Evolutionary conservation across 2,888 invertebrate species (phyloP), one percentile per base, ranked within the genome.

Genomic region (Athrips mouffetella): DNA sequence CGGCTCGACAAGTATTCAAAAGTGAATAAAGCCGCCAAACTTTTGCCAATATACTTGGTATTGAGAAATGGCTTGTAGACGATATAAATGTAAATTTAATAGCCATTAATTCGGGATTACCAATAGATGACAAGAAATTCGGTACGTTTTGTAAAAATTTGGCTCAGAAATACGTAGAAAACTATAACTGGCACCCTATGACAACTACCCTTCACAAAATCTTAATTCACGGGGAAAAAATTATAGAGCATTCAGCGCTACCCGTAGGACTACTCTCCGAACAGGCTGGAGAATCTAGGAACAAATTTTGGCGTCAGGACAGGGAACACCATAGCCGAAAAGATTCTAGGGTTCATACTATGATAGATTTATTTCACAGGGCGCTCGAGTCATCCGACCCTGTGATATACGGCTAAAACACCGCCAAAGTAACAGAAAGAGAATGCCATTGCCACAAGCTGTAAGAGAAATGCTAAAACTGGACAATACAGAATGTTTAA

Each of bases 171-270:
- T 45, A 41, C 29, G 33, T 51, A 4, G 13, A 45, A 1, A 6
- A n/a, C 1, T 48, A 41, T 16, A 16, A 23, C 8, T 48, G 48
- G 48, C 33, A 45, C 11, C 48, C 48, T 3, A 51, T 51, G 48
- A 41, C 48, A 0, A 44, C 41, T 2, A 51, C 51, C 0, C 7
- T 47, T 25, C 47, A 51, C 13, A 51, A 51, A 39, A 45, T 51
- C 11, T 18, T 51, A 15, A 21, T 47, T 15, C 51, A 51, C 20
- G 48, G 45, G 8, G 39, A 37, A 13, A 30, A 18, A 2, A 25
- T 51, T 7, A 45, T 51, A 11, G 33, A 48, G 21, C 8, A 33
- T 7, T 31, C 45, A 0, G 7, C 31, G 5, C 11, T 42, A 16
- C 42, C 42, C 4, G n/a, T 29, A 13, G 42, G 42, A 3, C 21